phyloP scores from a whole-genome alignment of 2,888 invertebrate species.

The Onthophagus sagittarius region DNA sequence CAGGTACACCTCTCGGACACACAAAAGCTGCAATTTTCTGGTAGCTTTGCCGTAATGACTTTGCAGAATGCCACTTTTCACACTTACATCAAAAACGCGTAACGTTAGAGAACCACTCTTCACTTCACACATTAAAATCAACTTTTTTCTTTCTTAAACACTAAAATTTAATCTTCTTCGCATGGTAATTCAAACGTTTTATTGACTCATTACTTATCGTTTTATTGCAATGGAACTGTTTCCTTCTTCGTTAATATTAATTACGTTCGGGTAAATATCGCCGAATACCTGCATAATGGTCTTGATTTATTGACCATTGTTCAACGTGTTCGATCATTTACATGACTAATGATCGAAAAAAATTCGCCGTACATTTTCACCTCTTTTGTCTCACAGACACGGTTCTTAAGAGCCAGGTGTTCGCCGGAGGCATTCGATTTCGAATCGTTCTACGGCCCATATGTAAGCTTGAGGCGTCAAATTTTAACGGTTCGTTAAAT shows the following conservation, averaged over 20 bases:
- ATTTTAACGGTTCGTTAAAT: not conserved
- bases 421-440: not conserved
- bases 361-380: not conserved
- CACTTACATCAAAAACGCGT: not conserved
- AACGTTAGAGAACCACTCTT: not conserved
- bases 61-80: not conserved
- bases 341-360: not conserved
- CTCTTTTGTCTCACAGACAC: not conserved
- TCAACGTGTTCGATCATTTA: not conserved
- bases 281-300: not conserved
- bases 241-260: not conserved
- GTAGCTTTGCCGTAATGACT: not conserved
- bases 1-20: not conserved
- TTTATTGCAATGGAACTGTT: not conserved
- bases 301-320: not conserved
- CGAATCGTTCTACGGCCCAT: not conserved
- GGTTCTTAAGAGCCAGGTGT: not conserved
- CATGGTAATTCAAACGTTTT: not conserved
- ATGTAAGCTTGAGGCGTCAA: not conserved
- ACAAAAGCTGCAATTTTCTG: not conserved
- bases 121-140: not conserved
- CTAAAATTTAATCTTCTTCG: not conserved
- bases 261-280: not conserved
- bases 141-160: not conserved
- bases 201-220: not conserved